Percentiles rank a stretch among this genome's conserved stretches.
Conservation (phyloP, 1,140 invertebrate species). For the Bombus sibiricus region DNA sequence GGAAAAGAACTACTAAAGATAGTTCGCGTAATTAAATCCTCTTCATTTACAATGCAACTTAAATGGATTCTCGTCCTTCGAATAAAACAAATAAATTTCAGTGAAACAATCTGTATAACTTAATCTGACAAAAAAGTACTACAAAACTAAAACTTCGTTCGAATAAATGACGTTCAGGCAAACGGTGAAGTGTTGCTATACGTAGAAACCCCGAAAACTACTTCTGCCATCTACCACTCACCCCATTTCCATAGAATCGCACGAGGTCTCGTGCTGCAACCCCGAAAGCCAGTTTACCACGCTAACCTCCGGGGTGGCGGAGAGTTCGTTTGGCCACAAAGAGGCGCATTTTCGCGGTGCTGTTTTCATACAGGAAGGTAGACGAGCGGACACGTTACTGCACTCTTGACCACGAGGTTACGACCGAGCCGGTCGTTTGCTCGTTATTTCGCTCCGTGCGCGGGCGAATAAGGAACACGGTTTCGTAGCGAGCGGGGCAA, state of each 20-base stretch:
- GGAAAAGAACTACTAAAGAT: too few relatives aligned
- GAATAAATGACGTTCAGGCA: not conserved
- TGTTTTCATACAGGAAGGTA: slow-evolving; percentile 49
- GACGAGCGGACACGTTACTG: slow-evolving; percentile 60
- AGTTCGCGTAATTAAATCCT: too few relatives aligned
- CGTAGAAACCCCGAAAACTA: not conserved
- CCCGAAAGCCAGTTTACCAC: too few relatives aligned
- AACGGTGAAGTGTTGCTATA: not conserved
- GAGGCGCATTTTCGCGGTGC: slow-evolving; percentile 57
- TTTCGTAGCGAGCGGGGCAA: not conserved
- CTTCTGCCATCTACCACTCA: not conserved
- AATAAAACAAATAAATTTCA: too few relatives aligned
- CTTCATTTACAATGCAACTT: too few relatives aligned
- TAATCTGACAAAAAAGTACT: not conserved
- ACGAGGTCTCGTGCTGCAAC: not conserved
- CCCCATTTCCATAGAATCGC: not conserved
- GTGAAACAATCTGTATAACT: too few relatives aligned
- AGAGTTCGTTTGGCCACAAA: slow-evolving; percentile 21
- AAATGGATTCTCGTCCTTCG: too few relatives aligned
- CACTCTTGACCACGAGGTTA: slow-evolving; percentile 63
- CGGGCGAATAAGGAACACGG: slow-evolving; percentile 52
- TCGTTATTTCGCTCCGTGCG: slow-evolving; percentile 65
- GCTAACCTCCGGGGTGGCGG: not conserved
- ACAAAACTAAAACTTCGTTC: not conserved
- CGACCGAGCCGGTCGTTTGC: slow-evolving; percentile 58